Evolutionary conservation across 2,113 vertebrate species (phyloP), one percentile per base, ranked within the genome.

Genomic region (Micromys minutus): DNA sequence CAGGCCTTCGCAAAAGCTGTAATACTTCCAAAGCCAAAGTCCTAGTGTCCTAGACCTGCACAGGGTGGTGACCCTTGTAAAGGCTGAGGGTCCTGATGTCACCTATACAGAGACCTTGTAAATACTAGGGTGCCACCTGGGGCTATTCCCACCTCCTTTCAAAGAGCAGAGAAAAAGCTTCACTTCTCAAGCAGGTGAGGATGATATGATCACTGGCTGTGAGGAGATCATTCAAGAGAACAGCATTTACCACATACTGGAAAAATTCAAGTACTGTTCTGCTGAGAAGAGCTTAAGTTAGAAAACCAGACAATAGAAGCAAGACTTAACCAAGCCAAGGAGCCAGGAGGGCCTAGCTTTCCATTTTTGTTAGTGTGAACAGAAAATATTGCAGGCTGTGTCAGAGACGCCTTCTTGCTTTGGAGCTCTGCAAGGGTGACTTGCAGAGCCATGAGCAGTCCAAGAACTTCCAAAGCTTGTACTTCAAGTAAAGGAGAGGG

Each of bases 151-250:
- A 22, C 55, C 80, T 61, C n/a, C 55, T 17, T 69, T 34, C 83
- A 36, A 59, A 81, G n/a, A 39, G n/a, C 36, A 29, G n/a, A 61
- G 79, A 16, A 42, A 24, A 74, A 29, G 2, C 80, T 83, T 61
- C n/a, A 42, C 55, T 42, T 39, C 24, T 42, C 80, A 29, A 83
- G 12, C 80, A 83, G 71, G 21, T 59, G 55, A 3, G 39, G 36
- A 26, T 15, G 36, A 39, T 15, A 6, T 15, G 24, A 81, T 59
- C 55, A 39, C 55, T n/a, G 8, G 36, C 55, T 36, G 76, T 36
- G 47, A 79, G 47, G 47, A 5, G 76, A 95, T 88, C 72, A 93
- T 65, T 77, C 29, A 92, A 89, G 26, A 69, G 34, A 36, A n/a
- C n/a, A 87, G 21, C 84, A 88, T 69, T 84, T 69, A 90, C 36